Base-by-base conservation (phyloP, 2,797 vertebrate species). In the Sylvia borin region DNA sequence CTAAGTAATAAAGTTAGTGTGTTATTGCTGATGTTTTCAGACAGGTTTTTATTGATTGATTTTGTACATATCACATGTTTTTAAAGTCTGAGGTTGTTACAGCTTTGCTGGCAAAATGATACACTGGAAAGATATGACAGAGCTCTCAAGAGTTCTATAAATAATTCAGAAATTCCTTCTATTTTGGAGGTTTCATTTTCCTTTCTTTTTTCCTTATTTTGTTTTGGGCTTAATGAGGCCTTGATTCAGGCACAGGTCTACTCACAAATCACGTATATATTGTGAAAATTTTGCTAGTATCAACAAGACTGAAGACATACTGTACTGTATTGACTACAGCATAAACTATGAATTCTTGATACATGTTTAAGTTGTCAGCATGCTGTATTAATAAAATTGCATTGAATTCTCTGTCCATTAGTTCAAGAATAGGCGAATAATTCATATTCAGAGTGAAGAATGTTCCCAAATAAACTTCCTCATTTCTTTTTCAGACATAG, bases 281-380 rank as follows among this genome's bases (percentile, higher is more conserved):
- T 76, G 31, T 82, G 43, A 96, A 54, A 66, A 80, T 88, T 89
- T 92, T 93, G 50, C 72, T 72, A 66, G 40, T 72, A 72, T 90
- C 72, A 75, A 48, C 54, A 91, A 58, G 43, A 75, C 61, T 77
- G 50, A 72, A 90, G 17, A 50, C 32, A 29, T 77, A 51, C 26
- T 53, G 8, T 81, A 51, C 50, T 92, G 15, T 66, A 82, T 64
- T 90, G 24, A 85, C 47, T 87, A 68, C 17, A 81, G 4, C 27
- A 87, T 68, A 58, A 92, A 73, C 50, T 81, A 22, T 75, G 79
- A 92, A 88, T 80, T 86, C 50, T 83, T 81, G 32, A 29, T 81
- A 38, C 22, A 29, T 45, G 26, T 87, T 48, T 79, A 81, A 83
- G 47, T 78, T 75, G 83, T 68, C 67, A 92, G 27, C 61, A 48